Percentiles rank a stretch among this genome's conserved stretches.
These are phyloP conservation scores for Sebastes kiyomatsui DNA, from an alignment of 2,797 vertebrate species.

Conservation along the genomic window DNA sequence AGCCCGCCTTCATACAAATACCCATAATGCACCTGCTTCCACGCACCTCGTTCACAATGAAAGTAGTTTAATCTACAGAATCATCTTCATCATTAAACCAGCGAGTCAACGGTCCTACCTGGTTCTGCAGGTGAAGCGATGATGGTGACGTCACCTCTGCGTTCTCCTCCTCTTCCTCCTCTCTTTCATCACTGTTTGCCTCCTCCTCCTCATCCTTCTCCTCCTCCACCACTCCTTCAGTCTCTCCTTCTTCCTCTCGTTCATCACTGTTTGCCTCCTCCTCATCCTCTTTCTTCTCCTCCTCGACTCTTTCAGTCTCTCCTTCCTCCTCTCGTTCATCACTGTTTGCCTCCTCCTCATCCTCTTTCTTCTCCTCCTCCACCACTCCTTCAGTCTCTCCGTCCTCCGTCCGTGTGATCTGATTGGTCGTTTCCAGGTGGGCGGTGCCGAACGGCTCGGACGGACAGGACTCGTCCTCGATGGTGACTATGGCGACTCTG, in stretches of 20 bases:
- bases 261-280: neutral
- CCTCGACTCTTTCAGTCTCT: neutral
- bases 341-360: too few species aligned
- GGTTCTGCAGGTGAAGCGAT: slow-evolving; percentile 12
- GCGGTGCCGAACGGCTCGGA: slow-evolving; percentile 49
- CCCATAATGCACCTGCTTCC: too few species aligned
- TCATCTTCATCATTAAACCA: too few species aligned
- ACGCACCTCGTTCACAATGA: too few species aligned
- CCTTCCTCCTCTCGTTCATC: neutral
- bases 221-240: accelerated
- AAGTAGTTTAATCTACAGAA: too few species aligned
- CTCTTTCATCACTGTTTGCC: neutral
- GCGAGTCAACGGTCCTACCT: slow-evolving; percentile 28
- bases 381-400: neutral
- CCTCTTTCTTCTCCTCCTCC: neutral
- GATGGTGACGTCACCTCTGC: neutral
- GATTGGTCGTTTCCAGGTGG: slow-evolving; percentile 26
- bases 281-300: neutral
- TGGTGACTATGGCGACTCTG: slow-evolving; percentile 46
- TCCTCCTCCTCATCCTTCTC: neutral
- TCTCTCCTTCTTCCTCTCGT: neutral
- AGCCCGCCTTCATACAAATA: too few species aligned
- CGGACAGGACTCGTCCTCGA: slow-evolving; percentile 60
- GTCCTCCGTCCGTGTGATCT: accelerated
- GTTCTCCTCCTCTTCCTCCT: neutral